phyloP scores from a whole-genome alignment of 2,797 vertebrate genomes.

The Neopelma chrysocephalum region DNA sequence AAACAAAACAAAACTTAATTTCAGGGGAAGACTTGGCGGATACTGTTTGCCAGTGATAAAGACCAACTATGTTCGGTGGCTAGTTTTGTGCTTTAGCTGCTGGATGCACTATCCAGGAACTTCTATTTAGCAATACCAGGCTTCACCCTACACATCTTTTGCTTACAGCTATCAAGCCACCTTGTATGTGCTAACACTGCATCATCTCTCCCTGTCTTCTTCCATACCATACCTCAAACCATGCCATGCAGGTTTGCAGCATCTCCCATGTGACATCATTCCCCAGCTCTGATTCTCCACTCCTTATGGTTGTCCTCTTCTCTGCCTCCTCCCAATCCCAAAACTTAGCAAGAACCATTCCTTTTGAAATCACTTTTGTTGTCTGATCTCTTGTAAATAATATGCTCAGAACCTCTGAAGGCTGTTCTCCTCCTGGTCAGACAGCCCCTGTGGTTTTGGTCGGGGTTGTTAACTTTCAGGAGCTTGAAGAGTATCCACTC shows the following conservation, averaged over 20 bases:
- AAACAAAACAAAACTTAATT: constrained; percentile 4
- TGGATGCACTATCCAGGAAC: constrained; percentile 33
- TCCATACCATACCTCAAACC: neutral
- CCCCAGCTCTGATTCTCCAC: neutral
- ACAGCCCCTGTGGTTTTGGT: neutral
- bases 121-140: constrained; percentile 47
- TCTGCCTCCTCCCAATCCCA: neutral
- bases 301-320: neutral
- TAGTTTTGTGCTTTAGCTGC: constrained; percentile 37
- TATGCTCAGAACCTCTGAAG: neutral
- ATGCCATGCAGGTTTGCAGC: neutral
- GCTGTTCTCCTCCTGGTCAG: neutral
- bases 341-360: neutral
- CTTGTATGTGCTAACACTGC: constrained; percentile 13
- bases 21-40: constrained; percentile 50
- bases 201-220: neutral
- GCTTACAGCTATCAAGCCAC: constrained; percentile 41
- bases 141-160: constrained; percentile 22
- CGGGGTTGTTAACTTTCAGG: neutral
- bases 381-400: constrained; percentile 17
- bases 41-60: constrained; percentile 45
- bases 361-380: neutral
- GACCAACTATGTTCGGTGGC: constrained; percentile 26
- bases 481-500: neutral
- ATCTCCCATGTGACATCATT: neutral